These are phyloP conservation scores for Cyprinodon tularosa DNA, from an alignment of 2,113 vertebrate genomes.

Conservation along the genomic window DNA sequence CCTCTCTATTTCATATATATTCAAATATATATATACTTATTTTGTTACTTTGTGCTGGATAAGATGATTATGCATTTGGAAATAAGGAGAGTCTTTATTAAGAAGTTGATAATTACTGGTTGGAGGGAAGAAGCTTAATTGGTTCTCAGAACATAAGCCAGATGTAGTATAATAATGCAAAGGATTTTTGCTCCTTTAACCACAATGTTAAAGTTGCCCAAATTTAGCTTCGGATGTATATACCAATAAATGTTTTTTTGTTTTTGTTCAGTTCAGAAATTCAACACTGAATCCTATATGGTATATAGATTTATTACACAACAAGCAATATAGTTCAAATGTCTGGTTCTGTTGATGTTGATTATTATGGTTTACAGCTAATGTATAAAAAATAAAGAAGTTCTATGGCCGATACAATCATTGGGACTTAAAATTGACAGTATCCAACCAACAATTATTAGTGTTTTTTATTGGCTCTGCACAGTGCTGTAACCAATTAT, in stretches of 20 bases:
- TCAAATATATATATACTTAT: no score
- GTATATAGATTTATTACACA: background rate
- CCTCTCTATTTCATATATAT: slow-evolving; percentile 48
- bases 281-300: background rate
- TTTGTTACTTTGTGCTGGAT: slow-evolving; percentile 47
- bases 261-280: background rate
- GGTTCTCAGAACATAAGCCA: slow-evolving; percentile 51
- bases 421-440: no score
- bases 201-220: background rate
- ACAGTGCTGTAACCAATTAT: background rate
- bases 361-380: background rate
- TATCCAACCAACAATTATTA: no score
- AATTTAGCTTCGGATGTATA: background rate
- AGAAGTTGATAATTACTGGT: slow-evolving; percentile 33
- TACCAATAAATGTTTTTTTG: background rate
- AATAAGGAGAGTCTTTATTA: slow-evolving; percentile 54
- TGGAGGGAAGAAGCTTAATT: slow-evolving; percentile 36
- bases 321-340: background rate
- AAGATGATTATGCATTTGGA: slow-evolving; percentile 42
- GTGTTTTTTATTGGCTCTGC: background rate
- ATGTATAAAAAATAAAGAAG: background rate
- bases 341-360: background rate
- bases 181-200: slow-evolving; percentile 39
- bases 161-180: slow-evolving; percentile 52
- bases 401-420: no score